Percentiles rank a stretch among this genome's conserved stretches.
phyloP scores from a whole-genome alignment of 1,140 invertebrate genomes.

The Caenorhabditis remanei region DNA sequence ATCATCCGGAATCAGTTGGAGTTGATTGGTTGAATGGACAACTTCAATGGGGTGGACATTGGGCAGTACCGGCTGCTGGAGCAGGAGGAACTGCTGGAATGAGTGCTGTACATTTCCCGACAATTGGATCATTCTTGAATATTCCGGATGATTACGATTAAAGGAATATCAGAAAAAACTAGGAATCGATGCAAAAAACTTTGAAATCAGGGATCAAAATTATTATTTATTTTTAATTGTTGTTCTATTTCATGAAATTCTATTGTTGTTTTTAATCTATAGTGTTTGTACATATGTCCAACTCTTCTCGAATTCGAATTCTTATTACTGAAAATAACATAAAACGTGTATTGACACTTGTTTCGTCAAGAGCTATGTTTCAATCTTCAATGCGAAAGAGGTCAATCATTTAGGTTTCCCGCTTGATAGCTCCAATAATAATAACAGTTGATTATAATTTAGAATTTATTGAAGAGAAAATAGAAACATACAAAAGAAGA shows the following conservation, averaged over 20 bases:
- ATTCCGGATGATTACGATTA: constrained; percentile 67
- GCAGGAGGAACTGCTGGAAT: constrained; percentile 65
- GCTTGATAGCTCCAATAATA: not conserved
- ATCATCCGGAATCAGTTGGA: constrained; percentile 63
- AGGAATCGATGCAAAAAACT: constrained; percentile 14
- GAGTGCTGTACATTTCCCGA: constrained; percentile 64
- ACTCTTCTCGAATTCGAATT: not conserved
- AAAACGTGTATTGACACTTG: not conserved
- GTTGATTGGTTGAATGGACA: constrained; percentile 70
- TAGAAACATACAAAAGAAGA: not conserved
- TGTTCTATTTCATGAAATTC: not conserved
- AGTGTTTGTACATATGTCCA: constrained; percentile 6
- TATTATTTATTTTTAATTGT: not conserved
- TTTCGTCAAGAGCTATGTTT: no score
- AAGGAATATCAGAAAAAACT: not conserved
- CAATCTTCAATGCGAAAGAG: no score
- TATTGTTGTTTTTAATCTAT: not conserved
- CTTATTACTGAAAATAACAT: not conserved
- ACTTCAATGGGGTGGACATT: constrained; percentile 65
- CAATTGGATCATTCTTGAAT: constrained; percentile 63
- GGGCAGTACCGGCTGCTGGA: constrained; percentile 63
- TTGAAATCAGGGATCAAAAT: constrained; percentile 26
- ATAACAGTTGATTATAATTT: not conserved
- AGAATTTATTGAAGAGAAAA: not conserved
- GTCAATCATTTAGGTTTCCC: no score